Evolutionary conservation across 2,888 invertebrate species (phyloP), one percentile per base, ranked within the genome.

Genomic region (Macropis europaea): DNA sequence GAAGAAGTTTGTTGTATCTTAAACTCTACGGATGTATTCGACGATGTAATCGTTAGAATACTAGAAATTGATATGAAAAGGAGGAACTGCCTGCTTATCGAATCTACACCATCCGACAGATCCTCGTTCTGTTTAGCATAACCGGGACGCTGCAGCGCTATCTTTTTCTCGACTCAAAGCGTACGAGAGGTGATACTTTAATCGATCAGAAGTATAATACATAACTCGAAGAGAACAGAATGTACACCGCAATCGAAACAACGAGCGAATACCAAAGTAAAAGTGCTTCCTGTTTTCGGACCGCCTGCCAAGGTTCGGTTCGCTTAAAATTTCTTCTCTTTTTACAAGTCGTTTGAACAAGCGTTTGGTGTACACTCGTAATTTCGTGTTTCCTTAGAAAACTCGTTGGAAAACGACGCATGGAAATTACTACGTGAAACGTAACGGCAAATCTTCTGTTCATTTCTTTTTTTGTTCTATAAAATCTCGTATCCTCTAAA

Each of bases 11-110:
- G 43, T 57, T 32, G 9, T 42, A 57, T 38, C 28, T 52, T 57
- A 79, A 59, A 13, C 13, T 42, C 45, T 57, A 56, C 17, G 15
- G 3, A 45, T 64, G 32, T n/a, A n/a, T 54, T 40, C 38, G 24
- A 36, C 24, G 32, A 56, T 60, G 59, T 26, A 42, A 38, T 38
- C 48, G 32, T 72, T 73, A 73, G 19, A 73, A 47, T 66, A 73
- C 70, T 76, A 76, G 32, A 71, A 68, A 73, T 71, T 76, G 67
- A 79, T 80, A 75, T 80, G 70, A 73, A 67, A 75, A 67, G 50
- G 66, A 73, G 61, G 34, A 68, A 38, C 47, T 62, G 5, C 40
- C 52, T 66, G 76, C 47, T 34, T 32, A 61, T 42, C 38, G 45
- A 75, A 66, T 13, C 32, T 54, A 68, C 15, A 38, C 57, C 50